phyloP scores from a whole-genome alignment of 2,113 vertebrate species.

The human (Homo sapiens) region GRCh38 chr13:41887501-41888000 shows the following conservation, averaged over 20 bases:
- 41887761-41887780: not conserved
- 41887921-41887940: not conserved
- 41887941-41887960: not conserved
- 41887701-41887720: not conserved
- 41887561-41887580: not conserved
- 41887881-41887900: not conserved
- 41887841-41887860: slow-evolving; percentile 7
- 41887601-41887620: not conserved
- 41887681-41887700: not conserved
- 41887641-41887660: not conserved
- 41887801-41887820: not conserved
- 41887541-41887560: not conserved
- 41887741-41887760: not conserved
- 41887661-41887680: not conserved
- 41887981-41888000: not conserved
- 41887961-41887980: not conserved
- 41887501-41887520: not conserved
- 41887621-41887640: not conserved
- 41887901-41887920: not conserved
- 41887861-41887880: slow-evolving; percentile 47
- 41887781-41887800: not conserved
- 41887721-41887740: not conserved
- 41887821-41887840: not conserved
- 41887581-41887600: not conserved
- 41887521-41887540: not conserved